A percentile compares a stretch with the other conserved stretches of the same genome.
Evolutionary conservation across 2,888 invertebrate genomes (phyloP).

Genomic region (Bombyx huttoni): DNA sequence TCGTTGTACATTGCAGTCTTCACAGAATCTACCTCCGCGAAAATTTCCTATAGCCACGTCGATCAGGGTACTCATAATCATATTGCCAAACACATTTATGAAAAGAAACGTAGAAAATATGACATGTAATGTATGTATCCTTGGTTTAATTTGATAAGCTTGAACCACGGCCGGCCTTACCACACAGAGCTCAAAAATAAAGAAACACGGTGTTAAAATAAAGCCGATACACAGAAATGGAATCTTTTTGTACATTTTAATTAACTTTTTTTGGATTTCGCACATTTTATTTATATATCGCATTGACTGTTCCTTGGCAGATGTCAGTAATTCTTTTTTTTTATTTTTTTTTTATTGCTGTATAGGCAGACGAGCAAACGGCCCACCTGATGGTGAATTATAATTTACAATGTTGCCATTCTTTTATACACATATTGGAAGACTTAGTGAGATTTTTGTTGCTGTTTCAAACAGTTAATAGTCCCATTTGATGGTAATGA

Average conservation of each 20-base stretch:
- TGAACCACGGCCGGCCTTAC: constrained; percentile 28
- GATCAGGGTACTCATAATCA: constrained; percentile 29
- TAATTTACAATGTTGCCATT: too few relatives aligned
- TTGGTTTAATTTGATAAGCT: constrained; percentile 18
- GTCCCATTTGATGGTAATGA: too few relatives aligned
- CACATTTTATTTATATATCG: neutral
- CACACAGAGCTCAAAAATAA: constrained; percentile 31
- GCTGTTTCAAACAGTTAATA: too few relatives aligned
- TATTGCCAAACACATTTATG: constrained; percentile 41
- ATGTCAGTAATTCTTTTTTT: neutral
- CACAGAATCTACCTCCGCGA: constrained; percentile 73
- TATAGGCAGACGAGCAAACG: too few relatives aligned
- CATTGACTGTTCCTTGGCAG: neutral
- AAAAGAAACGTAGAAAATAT: constrained; percentile 28
- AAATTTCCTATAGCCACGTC: constrained; percentile 23
- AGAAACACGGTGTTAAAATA: constrained; percentile 31
- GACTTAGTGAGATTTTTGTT: too few relatives aligned
- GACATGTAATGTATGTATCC: constrained; percentile 24
- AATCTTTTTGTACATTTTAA: neutral
- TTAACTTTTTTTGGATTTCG: neutral
- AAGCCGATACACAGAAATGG: constrained; percentile 14
- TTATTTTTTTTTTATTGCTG: too few relatives aligned
- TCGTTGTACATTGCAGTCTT: constrained; percentile 76
- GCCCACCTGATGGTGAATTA: too few relatives aligned
- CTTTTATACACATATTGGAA: too few relatives aligned